phyloP scores from a whole-genome alignment of 2,888 invertebrate species.

The Anthophora plumipes region DNA sequence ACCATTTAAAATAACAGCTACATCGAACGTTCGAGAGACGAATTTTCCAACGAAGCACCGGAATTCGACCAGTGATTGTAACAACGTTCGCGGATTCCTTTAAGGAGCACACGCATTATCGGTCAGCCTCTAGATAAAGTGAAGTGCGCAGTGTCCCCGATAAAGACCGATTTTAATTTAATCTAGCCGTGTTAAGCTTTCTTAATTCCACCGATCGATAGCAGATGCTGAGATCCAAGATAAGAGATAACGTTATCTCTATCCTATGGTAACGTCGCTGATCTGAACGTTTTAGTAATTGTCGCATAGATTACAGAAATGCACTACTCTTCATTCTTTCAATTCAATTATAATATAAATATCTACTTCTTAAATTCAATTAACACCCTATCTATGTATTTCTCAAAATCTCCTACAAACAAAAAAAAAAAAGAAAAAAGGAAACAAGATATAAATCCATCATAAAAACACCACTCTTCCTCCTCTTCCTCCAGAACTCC shows the following conservation, averaged over 20 bases:
- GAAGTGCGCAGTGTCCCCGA: conserved; percentile 54
- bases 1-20: too few relatives aligned
- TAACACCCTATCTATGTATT: neutral
- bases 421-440: too few relatives aligned
- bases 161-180: conserved; percentile 62
- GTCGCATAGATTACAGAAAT: conserved; percentile 18
- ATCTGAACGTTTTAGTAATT: conserved; percentile 49
- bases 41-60: too few relatives aligned
- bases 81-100: conserved; percentile 21
- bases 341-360: too few relatives aligned
- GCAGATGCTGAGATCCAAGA: conserved; percentile 49
- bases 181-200: conserved; percentile 61
- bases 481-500: too few relatives aligned
- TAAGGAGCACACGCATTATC: conserved; percentile 25
- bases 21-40: too few relatives aligned
- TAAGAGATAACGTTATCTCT: conserved; percentile 69
- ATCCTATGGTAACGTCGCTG: conserved; percentile 51
- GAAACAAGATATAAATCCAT: too few relatives aligned
- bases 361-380: too few relatives aligned
- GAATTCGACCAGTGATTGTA: neutral
- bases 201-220: conserved; percentile 70
- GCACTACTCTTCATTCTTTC: neutral
- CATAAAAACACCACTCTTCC: too few relatives aligned
- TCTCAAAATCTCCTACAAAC: too few relatives aligned
- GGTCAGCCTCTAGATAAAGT: conserved; percentile 48